Evolutionary conservation across 2,888 invertebrate genomes (phyloP).

Genomic region (Toxonevra muliebris): DNA sequence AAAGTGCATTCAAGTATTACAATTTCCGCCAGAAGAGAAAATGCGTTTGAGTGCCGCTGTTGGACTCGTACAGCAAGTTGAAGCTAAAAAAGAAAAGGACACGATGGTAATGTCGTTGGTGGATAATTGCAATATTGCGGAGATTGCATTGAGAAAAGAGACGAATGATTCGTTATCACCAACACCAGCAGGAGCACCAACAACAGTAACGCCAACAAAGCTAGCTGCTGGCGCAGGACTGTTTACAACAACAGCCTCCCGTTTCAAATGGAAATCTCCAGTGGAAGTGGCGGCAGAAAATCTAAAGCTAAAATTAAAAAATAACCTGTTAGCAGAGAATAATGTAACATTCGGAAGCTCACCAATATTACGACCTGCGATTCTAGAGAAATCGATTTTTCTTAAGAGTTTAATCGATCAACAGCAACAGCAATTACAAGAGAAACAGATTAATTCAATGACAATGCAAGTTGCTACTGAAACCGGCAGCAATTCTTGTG

Average conservation of each 20-base stretch:
- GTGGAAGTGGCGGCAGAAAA: conserved; percentile 39
- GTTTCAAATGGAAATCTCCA: conserved; percentile 55
- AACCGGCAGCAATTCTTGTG: no score
- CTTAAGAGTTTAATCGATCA: conserved; percentile 46
- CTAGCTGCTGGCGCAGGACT: no score
- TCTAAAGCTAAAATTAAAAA: conserved; percentile 46
- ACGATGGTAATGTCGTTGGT: not conserved
- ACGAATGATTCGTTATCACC: conserved; percentile 21
- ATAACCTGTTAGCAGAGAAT: conserved; percentile 59
- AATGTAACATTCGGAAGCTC: conserved; percentile 62
- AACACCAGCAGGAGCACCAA: conserved; percentile 21
- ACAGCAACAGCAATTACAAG: conserved; percentile 33
- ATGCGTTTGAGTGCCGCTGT: conserved; percentile 75
- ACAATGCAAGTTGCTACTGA: no score
- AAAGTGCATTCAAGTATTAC: conserved; percentile 82
- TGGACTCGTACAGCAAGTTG: conserved; percentile 26
- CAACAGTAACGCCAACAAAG: conserved; percentile 15
- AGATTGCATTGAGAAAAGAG: not conserved
- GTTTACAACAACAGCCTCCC: conserved; percentile 6
- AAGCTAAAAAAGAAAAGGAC: conserved; percentile 26
- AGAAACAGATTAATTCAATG: conserved; percentile 29
- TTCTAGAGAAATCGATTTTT: conserved; percentile 60
- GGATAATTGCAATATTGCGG: not conserved
- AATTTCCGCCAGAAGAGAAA: conserved; percentile 76
- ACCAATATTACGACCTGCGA: conserved; percentile 57